Percentiles rank a stretch among this genome's conserved stretches.
Conservation (phyloP, 2,888 invertebrate genomes). For the Celastrina argiolus region DNA sequence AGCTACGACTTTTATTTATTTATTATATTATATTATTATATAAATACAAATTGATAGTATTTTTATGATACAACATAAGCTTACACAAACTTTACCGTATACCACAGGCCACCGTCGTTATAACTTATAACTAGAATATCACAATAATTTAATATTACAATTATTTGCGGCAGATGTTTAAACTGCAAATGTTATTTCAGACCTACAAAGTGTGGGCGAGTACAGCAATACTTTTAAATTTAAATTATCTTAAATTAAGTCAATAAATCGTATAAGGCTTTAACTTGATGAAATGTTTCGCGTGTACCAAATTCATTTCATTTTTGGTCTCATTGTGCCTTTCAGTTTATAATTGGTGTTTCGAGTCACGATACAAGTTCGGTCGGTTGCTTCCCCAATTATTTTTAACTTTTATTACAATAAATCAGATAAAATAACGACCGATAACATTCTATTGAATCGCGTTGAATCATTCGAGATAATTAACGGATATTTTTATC, state of each 20-base stretch:
- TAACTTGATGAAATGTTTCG: conserved; percentile 17
- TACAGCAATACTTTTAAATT: conserved; percentile 16
- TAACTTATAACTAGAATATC: too few relatives aligned
- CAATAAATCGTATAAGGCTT: conserved; percentile 2
- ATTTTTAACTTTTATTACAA: conserved; percentile 9
- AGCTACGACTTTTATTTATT: too few relatives aligned
- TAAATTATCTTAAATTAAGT: background rate
- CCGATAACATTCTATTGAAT: background rate
- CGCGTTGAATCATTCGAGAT: background rate
- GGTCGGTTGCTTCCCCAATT: background rate
- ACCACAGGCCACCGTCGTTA: too few relatives aligned
- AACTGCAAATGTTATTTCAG: background rate
- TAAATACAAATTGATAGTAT: too few relatives aligned
- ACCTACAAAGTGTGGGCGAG: background rate
- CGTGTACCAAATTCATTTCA: background rate
- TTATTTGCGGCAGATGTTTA: background rate
- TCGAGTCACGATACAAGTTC: background rate
- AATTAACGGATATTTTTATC: background rate
- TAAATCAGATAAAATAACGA: conserved; percentile 4
- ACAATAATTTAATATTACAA: too few relatives aligned
- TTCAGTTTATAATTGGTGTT: conserved; percentile 7
- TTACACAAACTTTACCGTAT: too few relatives aligned
- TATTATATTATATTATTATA: too few relatives aligned
- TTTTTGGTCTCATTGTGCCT: conserved; percentile 13
- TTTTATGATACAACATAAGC: too few relatives aligned